Percentiles rank a stretch among this genome's conserved stretches.
These are phyloP conservation scores for Phyllotreta cruciferae DNA, from an alignment of 2,888 invertebrate species.

Conservation along the genomic window DNA sequence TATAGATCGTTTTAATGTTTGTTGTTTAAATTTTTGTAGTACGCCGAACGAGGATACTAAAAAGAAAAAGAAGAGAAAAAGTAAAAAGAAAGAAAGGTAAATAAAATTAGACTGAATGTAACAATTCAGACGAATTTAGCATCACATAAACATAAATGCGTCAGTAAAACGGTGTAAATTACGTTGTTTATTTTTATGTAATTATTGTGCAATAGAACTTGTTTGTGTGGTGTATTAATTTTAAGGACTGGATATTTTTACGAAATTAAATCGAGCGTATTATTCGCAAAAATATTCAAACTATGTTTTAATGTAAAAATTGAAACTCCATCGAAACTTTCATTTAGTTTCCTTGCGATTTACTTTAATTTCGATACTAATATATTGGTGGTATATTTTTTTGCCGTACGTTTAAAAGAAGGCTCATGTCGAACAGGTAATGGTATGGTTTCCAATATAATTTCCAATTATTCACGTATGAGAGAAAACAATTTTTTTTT, in stretches of 20 bases:
- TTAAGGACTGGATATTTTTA: constrained; percentile 12
- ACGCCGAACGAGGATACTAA: constrained; percentile 76
- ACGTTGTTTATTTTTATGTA: not conserved
- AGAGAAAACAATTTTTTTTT: constrained; percentile 30
- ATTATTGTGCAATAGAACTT: not conserved
- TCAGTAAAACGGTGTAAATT: not conserved
- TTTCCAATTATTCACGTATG: constrained; percentile 36
- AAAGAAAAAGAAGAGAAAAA: constrained; percentile 85
- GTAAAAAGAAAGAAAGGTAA: constrained; percentile 77
- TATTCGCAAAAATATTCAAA: constrained; percentile 15
- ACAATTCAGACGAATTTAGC: constrained; percentile 19
- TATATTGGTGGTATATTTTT: constrained; percentile 60
- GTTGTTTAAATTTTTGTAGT: constrained; percentile 57
- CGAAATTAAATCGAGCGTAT: not conserved
- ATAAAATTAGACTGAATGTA: constrained; percentile 49
- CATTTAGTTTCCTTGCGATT: constrained; percentile 27
- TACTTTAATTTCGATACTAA: constrained; percentile 49
- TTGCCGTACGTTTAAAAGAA: constrained; percentile 57
- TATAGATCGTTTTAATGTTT: constrained; percentile 2
- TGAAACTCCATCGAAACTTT: constrained; percentile 3
- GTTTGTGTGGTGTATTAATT: constrained; percentile 29
- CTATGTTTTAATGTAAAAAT: too few species aligned
- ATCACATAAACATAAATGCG: constrained; percentile 23
- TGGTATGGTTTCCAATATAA: constrained; percentile 48
- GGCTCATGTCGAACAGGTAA: constrained; percentile 56